Base-by-base conservation (phyloP, 2,797 vertebrate genomes). In the Loriculus beryllinus region DNA sequence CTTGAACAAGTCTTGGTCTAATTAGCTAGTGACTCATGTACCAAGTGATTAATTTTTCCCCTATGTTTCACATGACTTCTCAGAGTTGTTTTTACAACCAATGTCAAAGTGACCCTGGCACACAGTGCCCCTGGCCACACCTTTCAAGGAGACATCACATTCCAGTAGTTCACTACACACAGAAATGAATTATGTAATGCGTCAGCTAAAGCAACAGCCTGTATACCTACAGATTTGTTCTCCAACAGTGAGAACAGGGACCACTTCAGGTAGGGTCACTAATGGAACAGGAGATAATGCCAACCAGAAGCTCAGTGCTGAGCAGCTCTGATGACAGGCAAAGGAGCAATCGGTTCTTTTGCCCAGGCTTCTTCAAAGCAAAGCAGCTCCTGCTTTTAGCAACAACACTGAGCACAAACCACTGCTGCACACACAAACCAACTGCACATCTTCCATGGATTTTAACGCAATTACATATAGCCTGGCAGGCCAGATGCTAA, bases 1-100 rank as follows among this genome's bases (percentile, higher is more conserved):
- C 39, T 59, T 23, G 42, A 33, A 67, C 54, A 65, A 94, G 33
- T 18, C 82, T 65, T 62, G 28, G 31, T 77, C 79, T 86, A 69
- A 96, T 81, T 75, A 91, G 25, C 20, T 56, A 78, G 63, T 92
- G 80, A 92, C 59, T 94, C 86, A 93, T 0, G 2, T 33, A 85
- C 12, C 45, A 43, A 86, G 70, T 72, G 76, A 96, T 92, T 93
- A 89, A 81, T 37, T 89, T 65, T 82, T 6, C 72, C 84, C 72
- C 25, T 63, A 26, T 0, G 0, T 56, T 91, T 67, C 94, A 87
- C 45, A 19, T 90, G 92, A 90, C 85, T 94, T 90, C 72, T 86
- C 40, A 45, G 72, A 65, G 45, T 8, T 56, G 62, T 54, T 95
- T 93, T 77, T 56, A 23, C 31, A 90, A 56, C 62, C 43, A 31